Percentiles rank a stretch among this genome's conserved stretches.
phyloP scores from a whole-genome alignment of 64 coral and sea anemone species.

The Stichodactyla helianthus region DNA sequence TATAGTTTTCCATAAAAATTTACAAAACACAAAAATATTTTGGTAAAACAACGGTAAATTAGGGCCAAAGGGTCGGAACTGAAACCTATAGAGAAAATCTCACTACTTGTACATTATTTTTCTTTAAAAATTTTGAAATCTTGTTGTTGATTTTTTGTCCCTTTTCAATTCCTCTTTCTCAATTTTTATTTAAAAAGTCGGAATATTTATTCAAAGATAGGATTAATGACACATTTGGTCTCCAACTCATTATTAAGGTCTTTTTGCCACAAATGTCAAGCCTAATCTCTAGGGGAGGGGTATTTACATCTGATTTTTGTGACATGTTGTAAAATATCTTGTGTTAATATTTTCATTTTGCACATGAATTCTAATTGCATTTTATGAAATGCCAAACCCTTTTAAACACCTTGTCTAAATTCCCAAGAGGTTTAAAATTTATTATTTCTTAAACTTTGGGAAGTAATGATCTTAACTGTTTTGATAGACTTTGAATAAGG shows the following conservation, averaged over 20 bases:
- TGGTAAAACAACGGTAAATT: not conserved
- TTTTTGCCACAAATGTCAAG: constrained; percentile 13
- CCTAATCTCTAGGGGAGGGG: constrained; percentile 17
- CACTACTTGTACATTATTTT: not conserved
- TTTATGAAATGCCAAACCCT: constrained; percentile 16
- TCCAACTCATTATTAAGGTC: not conserved
- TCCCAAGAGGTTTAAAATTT: not conserved
- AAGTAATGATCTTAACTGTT: not conserved
- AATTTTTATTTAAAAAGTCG: not conserved
- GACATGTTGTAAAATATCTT: constrained; percentile 14
- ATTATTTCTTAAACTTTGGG: not conserved
- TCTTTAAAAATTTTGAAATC: not conserved
- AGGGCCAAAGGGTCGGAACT: constrained; percentile 17
- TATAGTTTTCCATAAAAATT: constrained; percentile 11
- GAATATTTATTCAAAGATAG: not conserved
- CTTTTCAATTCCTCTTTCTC: not conserved
- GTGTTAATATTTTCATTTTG: constrained; percentile 18
- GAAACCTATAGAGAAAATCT: not conserved
- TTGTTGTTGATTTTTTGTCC: not conserved
- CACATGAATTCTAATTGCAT: not conserved
- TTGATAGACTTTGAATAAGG: not conserved
- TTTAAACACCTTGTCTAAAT: not conserved
- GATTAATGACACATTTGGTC: not conserved
- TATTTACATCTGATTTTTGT: constrained; percentile 16
- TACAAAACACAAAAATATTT: constrained; percentile 26